Evolutionary conservation across 2,797 vertebrate genomes (phyloP).

Genomic region (Salmo trutta): DNA sequence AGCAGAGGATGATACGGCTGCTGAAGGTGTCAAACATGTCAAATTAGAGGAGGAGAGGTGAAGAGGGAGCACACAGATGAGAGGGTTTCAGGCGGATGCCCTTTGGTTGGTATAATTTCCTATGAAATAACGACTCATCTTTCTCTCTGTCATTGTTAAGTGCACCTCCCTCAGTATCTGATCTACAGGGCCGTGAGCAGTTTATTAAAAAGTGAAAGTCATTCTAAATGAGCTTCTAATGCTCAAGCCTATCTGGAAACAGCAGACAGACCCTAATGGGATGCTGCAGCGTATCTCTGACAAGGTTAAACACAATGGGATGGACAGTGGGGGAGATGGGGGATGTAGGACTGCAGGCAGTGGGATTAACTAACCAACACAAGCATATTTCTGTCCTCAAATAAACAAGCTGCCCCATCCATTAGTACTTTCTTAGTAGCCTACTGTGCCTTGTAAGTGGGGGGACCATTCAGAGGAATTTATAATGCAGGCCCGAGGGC

Average conservation of each 20-base stretch:
- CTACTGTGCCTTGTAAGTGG: not conserved
- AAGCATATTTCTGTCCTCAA: constrained; percentile 9
- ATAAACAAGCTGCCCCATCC: constrained; percentile 16
- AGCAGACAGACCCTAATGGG: constrained; percentile 67
- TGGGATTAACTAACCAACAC: constrained; percentile 52
- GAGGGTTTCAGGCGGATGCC: constrained; percentile 14
- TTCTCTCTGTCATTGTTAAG: constrained; percentile 68
- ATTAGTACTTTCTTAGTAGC: not conserved
- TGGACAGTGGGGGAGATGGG: constrained; percentile 39
- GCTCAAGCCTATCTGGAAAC: constrained; percentile 60
- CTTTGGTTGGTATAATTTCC: constrained; percentile 41
- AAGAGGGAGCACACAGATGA: constrained; percentile 46
- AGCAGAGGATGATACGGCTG: constrained; percentile 42
- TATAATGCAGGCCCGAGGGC: not conserved
- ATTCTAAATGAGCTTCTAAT: constrained; percentile 76
- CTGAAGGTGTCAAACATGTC: constrained; percentile 47
- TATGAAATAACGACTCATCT: constrained; percentile 63
- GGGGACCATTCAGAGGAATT: not conserved
- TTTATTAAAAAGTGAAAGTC: constrained; percentile 83
- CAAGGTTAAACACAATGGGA: constrained; percentile 77
- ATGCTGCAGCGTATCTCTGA: constrained; percentile 70
- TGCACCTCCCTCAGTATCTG: constrained; percentile 64
- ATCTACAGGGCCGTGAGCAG: constrained; percentile 69
- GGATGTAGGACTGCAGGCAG: constrained; percentile 45
- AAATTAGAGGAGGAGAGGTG: constrained; percentile 23